Evolutionary conservation across 1,140 invertebrate species (phyloP), one percentile per base, ranked within the genome.

Genomic region (Zaprionus capensis): DNA sequence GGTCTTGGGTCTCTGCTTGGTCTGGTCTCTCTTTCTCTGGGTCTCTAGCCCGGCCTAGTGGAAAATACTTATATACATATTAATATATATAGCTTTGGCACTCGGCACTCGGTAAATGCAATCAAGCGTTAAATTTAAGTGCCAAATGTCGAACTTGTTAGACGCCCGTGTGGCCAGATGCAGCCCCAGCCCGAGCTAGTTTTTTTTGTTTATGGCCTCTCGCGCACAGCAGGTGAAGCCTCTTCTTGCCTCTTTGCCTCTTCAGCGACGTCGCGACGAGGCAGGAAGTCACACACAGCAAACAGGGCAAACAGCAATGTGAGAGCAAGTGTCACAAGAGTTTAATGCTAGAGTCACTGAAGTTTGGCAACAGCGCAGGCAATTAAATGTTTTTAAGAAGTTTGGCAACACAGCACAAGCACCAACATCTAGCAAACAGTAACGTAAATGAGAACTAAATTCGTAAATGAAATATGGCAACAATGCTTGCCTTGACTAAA

Each of bases 121-220:
- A 87, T 87, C 84, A 88, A 84, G 84, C 84, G 84, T 87, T 87
- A 87, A 88, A 87, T 87, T 87, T 87, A 87, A 88, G 84, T 88
- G 81, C 84, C 84, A 88, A 87, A 81, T 84, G 78, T 84, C 84
- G 84, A 87, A 87, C 74, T 84, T 84, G 84, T 84, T 87, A 81
- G 84, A 80, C 70, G 80, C 80, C 76, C 76, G 78, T 68, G 65
- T 59, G 79, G 73, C 72, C 63, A 53, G 59, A 87, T 78, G 69
- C 31, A 34, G 31, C 9, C 31, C 71, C 69, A 2, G 46, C 11
- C 20, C 46, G 71, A 57, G 62, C 74, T 66, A 72, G 73, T 61
- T 65, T 81, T 24, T 84, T 79, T 72, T 72, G 76, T 85, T 86
- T 86, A 85, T 81, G 80, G 76, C 51, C 62, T 53, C 68, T 71